phyloP scores from a whole-genome alignment of 2,797 vertebrate genomes.

The Caiman crocodilus region DNA sequence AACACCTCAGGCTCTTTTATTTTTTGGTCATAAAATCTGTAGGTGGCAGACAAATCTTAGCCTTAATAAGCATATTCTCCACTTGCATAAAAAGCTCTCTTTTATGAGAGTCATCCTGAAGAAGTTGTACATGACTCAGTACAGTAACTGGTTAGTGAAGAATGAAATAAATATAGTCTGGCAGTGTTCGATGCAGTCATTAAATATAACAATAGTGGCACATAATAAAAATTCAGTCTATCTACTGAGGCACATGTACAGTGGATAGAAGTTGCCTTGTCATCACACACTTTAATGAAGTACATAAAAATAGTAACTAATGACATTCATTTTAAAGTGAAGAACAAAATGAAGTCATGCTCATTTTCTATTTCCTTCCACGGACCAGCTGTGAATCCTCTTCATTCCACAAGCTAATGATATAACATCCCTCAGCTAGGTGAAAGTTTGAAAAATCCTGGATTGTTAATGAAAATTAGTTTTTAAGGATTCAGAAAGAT shows the following conservation, averaged over 20 bases:
- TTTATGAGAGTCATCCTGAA: background rate
- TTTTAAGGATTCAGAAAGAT: background rate
- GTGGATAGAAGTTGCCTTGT: background rate
- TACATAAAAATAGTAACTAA: conserved; percentile 39
- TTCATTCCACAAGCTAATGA: conserved; percentile 24
- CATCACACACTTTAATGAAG: background rate
- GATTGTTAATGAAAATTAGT: conserved; percentile 8
- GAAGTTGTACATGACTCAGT: background rate
- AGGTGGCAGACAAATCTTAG: background rate
- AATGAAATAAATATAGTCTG: background rate
- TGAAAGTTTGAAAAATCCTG: conserved; percentile 5
- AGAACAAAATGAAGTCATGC: background rate
- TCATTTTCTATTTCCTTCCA: conserved; percentile 24
- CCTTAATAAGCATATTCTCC: background rate
- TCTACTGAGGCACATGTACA: background rate
- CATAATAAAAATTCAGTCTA: background rate
- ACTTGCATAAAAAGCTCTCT: background rate
- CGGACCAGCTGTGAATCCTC: conserved; percentile 12
- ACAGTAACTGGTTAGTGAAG: background rate
- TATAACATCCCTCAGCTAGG: background rate
- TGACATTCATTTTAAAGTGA: background rate
- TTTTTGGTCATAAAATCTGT: too few species aligned
- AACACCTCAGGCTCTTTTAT: too few species aligned
- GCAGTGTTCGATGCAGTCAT: background rate
- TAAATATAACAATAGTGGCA: background rate